Evolutionary conservation across 2,797 vertebrate species (phyloP).

Genomic region (Gymnoscopelus microlampas): DNA sequence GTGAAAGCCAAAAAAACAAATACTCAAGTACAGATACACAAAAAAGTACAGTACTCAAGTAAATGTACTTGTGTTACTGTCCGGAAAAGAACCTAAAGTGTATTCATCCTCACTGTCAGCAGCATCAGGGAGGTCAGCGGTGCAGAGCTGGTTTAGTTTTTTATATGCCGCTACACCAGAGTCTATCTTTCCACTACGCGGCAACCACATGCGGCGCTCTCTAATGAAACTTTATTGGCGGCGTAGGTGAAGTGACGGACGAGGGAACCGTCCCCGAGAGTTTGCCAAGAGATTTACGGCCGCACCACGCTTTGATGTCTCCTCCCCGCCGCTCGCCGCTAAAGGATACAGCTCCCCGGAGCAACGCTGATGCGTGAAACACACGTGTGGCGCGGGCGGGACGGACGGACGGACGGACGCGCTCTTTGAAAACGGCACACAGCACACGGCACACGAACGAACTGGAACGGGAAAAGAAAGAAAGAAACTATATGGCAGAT

Average conservation of each 20-base stretch:
- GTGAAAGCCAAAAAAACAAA: too few species aligned
- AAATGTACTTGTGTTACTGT: too few species aligned
- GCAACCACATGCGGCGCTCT: slow-evolving; percentile 52
- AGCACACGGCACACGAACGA: slow-evolving; percentile 17
- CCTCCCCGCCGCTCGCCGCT: slow-evolving; percentile 46
- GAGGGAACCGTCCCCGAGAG: slow-evolving; percentile 67
- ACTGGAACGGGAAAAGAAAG: slow-evolving; percentile 8
- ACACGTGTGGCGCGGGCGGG: slow-evolving; percentile 30
- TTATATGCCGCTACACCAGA: slow-evolving; percentile 36
- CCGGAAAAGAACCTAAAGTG: not conserved
- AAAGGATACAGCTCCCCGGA: slow-evolving; percentile 69
- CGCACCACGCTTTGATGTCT: slow-evolving; percentile 75
- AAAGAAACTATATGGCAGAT: slow-evolving; percentile 25
- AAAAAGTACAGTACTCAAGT: too few species aligned
- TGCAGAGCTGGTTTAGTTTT: slow-evolving; percentile 12
- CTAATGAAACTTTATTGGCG: slow-evolving; percentile 76
- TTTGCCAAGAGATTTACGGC: slow-evolving; percentile 70
- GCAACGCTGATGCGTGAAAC: slow-evolving; percentile 59
- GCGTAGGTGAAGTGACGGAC: slow-evolving; percentile 78
- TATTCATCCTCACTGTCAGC: not conserved
- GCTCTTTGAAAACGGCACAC: slow-evolving; percentile 42
- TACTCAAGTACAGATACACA: too few species aligned
- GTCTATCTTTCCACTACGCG: slow-evolving; percentile 65
- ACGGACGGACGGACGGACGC: slow-evolving; percentile 10
- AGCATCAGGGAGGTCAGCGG: not conserved